Percentiles rank a stretch among this genome's conserved stretches.
Conservation (phyloP, 2,888 invertebrate species). For the Steinernema scapterisci region DNA sequence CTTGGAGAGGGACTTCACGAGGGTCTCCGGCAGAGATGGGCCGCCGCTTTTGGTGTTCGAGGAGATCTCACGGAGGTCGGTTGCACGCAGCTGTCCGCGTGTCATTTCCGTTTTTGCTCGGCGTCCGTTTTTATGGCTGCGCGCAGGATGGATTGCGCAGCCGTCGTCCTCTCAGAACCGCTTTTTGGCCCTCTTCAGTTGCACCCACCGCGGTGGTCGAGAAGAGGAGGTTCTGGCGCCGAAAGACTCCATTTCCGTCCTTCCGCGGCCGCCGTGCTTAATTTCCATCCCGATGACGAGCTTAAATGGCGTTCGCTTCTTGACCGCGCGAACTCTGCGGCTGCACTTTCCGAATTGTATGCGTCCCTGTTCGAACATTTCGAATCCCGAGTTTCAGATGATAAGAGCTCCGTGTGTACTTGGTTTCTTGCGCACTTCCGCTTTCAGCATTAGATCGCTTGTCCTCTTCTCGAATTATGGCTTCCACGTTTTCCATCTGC, state of each 20-base stretch:
- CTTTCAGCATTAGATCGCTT: no score
- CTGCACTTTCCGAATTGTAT: no score
- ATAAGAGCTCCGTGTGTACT: no score
- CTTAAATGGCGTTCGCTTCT: no score
- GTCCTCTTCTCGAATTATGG: no score
- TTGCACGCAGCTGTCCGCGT: constrained; percentile 27
- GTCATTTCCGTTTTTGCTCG: constrained; percentile 31
- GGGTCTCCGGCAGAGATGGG: not conserved
- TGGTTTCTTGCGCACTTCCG: not conserved
- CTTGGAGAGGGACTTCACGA: not conserved
- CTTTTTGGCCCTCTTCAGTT: not conserved
- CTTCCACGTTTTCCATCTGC: no score
- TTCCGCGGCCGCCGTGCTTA: not conserved
- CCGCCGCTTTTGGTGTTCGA: not conserved
- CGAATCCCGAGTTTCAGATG: no score
- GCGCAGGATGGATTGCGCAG: constrained; percentile 23
- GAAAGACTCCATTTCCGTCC: not conserved
- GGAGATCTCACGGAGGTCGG: not conserved
- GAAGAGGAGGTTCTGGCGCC: not conserved
- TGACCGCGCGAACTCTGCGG: no score
- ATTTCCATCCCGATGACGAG: no score
- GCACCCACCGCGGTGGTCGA: no score
- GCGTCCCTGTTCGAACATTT: no score
- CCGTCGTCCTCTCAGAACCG: constrained; percentile 1
- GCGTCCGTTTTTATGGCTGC: constrained; percentile 25